Base-by-base conservation (phyloP, 2,797 vertebrate genomes). In the Picus viridis region DNA sequence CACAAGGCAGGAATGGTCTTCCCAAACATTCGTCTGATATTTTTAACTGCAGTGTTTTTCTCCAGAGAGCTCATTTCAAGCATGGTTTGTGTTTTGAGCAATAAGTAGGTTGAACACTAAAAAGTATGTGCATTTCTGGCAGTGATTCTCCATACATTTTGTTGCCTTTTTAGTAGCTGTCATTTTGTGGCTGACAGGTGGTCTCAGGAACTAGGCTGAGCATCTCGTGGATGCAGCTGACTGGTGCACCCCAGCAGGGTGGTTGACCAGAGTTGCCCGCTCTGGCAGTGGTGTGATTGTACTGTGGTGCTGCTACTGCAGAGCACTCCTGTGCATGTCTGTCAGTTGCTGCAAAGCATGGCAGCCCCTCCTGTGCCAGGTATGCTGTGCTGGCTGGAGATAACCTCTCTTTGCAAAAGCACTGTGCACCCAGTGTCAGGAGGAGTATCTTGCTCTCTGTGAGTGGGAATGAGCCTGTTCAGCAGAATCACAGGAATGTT, bases 1-100 rank as follows among this genome's bases (percentile, higher is more conserved):
- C 92, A 93, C 80, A 73, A 39, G 87, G 79, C 61, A 86, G 85
- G 89, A 95, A 94, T 65, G 83, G 65, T 73, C 49, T 88, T 85
- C 16, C 59, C 59, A 84, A 91, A 79, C 73, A 88, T 54, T 90
- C 10, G 9, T 80, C 27, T 86, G 78, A 26, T 95, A 92, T 91
- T 95, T 95, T 93, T 94, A 94, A 91, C 91, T 41, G 3, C 22
- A 41, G 13, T 61, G 2, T 51, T 92, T 88, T 92, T 74, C 54
- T 87, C 82, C 53, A 73, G 84, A 80, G 86, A 93, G 41, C 9
- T 89, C 75, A 80, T 72, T 12, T 58, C 70, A 85, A 87, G 36
- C 59, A 90, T 41, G 26, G 27, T 80, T 83, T 86, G 47, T 77
- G 54, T 80, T 84, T 30, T 49, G 73, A 83, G 73, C 67, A 83